Percentiles rank a stretch among this genome's conserved stretches.
Conservation (phyloP, 2,888 invertebrate genomes). For the Drosophila nr. perissopoda region DNA sequence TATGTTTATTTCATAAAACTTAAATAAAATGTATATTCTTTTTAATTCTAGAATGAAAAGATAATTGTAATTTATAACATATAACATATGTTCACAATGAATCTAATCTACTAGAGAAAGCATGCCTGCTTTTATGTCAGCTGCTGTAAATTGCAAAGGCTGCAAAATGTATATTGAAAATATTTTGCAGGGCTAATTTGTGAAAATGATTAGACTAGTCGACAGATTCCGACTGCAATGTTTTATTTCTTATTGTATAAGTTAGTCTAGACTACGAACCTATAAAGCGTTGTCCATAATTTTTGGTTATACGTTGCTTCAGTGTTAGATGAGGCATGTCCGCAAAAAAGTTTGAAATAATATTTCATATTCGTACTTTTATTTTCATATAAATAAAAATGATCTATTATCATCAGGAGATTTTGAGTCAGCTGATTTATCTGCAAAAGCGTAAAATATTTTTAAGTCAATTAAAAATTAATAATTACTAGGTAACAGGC, state of each 20-base stretch:
- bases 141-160: background rate
- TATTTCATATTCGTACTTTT: constrained; percentile 14
- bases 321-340: constrained; percentile 87
- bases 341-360: constrained; percentile 85
- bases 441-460: constrained; percentile 5
- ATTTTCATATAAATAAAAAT: constrained; percentile 12
- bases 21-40: no score
- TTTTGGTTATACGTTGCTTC: constrained; percentile 86
- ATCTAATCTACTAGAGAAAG: background rate
- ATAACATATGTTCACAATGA: background rate
- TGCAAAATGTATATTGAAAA: no score
- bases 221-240: background rate
- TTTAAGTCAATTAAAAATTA: background rate
- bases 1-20: background rate
- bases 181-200: background rate
- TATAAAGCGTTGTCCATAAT: constrained; percentile 90
- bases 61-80: background rate
- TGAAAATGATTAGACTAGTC: background rate
- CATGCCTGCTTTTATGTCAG: background rate
- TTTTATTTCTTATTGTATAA: background rate
- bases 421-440: constrained; percentile 21
- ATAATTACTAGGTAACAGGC: background rate
- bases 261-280: constrained; percentile 10
- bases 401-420: constrained; percentile 22
- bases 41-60: background rate